A percentile compares a stretch with the other conserved stretches of the same genome.
Evolutionary conservation across 2,113 vertebrate species (phyloP).

Genomic region (Trogon melanurus): DNA sequence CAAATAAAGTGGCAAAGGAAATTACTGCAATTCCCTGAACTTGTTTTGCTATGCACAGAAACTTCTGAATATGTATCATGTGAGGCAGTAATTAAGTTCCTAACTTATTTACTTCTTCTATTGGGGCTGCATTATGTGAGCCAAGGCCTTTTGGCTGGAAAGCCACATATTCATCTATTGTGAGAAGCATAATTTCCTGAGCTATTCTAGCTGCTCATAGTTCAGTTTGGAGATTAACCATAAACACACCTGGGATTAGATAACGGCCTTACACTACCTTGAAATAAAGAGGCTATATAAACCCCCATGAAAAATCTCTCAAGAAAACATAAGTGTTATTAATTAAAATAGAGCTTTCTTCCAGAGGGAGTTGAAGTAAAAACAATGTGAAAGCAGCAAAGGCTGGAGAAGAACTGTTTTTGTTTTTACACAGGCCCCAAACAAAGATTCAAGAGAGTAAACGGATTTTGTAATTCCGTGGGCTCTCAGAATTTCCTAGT

Average conservation of each 20-base stretch:
- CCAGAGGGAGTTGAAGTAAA: neutral
- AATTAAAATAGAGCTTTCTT: neutral
- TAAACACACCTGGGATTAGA: neutral
- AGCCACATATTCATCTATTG: neutral
- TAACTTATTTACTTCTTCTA: constrained; percentile 24
- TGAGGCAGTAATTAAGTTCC: constrained; percentile 43
- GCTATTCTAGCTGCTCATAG: neutral
- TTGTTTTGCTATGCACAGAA: constrained; percentile 30
- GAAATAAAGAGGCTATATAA: neutral
- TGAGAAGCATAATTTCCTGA: neutral
- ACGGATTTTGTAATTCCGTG: neutral
- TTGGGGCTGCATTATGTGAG: neutral
- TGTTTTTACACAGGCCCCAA: neutral
- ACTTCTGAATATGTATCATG: constrained; percentile 5
- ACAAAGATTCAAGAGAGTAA: neutral
- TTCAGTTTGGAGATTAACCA: constrained; percentile 7
- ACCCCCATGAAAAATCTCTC: neutral
- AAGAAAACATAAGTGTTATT: neutral
- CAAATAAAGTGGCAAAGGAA: constrained; percentile 53
- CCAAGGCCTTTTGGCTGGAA: neutral
- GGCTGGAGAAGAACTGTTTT: neutral
- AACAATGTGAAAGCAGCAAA: neutral
- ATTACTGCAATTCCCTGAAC: constrained; percentile 50
- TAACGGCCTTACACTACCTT: neutral
- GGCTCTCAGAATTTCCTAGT: neutral